phyloP scores from a whole-genome alignment of 1,140 invertebrate species.

The Pseudomyrmex concolor region DNA sequence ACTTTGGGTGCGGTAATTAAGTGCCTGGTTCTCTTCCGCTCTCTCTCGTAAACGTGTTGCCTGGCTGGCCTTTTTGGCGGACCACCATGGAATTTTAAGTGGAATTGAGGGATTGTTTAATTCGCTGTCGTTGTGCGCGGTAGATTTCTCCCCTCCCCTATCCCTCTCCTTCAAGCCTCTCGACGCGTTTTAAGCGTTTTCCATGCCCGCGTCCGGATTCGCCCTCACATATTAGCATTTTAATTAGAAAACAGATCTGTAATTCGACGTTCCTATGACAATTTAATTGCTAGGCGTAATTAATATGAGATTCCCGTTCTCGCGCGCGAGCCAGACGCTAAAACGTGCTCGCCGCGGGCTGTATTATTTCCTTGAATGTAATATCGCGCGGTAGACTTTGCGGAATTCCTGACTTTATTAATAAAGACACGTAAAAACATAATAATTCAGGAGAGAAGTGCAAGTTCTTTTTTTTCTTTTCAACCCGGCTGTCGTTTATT shows the following conservation, averaged over 20 bases:
- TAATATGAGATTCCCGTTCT: slow-evolving; percentile 35
- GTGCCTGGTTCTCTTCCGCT: slow-evolving; percentile 59
- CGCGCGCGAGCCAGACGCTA: background rate
- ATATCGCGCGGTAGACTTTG: slow-evolving; percentile 1
- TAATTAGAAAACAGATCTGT: slow-evolving; percentile 70
- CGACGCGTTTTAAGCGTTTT: slow-evolving; percentile 69
- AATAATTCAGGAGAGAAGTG: background rate
- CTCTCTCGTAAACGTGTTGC: slow-evolving; percentile 59
- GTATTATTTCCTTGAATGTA: slow-evolving; percentile 26
- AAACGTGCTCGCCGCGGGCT: slow-evolving; percentile 17
- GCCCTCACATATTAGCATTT: slow-evolving; percentile 71
- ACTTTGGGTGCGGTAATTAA: slow-evolving; percentile 74
- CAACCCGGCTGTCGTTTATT: too few species aligned
- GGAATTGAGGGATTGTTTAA: slow-evolving; percentile 74
- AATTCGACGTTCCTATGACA: slow-evolving; percentile 56
- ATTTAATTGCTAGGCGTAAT: slow-evolving; percentile 65
- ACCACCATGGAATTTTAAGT: slow-evolving; percentile 73
- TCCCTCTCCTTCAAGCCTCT: background rate
- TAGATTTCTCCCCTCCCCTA: background rate
- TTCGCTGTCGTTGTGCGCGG: slow-evolving; percentile 61
- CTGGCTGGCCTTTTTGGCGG: slow-evolving; percentile 61
- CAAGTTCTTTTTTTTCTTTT: too few species aligned
- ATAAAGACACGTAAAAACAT: slow-evolving; percentile 16
- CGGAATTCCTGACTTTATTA: background rate
- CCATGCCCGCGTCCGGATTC: slow-evolving; percentile 64